Evolutionary conservation across 2,888 invertebrate species (phyloP).

Genomic region (Salpingus planirostris): DNA sequence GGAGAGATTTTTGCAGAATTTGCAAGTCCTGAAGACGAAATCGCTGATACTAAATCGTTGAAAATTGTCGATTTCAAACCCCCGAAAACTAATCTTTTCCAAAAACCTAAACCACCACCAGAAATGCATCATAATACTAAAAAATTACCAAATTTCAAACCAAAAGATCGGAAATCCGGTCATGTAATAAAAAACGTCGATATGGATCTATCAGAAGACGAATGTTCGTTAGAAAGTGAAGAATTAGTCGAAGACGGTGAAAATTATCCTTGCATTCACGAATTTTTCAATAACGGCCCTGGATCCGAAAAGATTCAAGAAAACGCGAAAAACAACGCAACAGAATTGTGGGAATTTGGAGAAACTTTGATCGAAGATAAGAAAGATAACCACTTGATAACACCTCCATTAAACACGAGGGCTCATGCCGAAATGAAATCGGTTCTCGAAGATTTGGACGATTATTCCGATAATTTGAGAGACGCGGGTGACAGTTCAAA

Average conservation of each 20-base stretch:
- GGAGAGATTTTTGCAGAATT: conserved; percentile 21
- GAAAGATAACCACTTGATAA: conserved; percentile 1
- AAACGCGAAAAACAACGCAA: background rate
- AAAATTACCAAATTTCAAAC: no score
- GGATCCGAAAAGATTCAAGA: background rate
- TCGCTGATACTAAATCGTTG: background rate
- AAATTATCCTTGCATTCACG: conserved; percentile 18
- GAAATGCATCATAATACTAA: no score
- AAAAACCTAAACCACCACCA: no score
- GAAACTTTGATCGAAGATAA: conserved; percentile 2
- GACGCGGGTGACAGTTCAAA: no score
- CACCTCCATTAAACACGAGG: background rate
- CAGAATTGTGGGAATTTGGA: conserved; percentile 7
- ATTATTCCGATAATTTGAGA: no score
- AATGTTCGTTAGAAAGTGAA: no score
- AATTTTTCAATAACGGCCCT: conserved; percentile 15
- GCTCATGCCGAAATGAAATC: no score
- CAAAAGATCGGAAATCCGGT: no score
- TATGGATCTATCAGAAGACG: no score
- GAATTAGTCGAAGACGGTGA: background rate
- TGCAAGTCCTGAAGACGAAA: conserved; percentile 11
- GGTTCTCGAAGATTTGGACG: no score
- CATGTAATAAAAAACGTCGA: no score
- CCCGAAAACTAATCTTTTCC: no score
- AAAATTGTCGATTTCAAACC: background rate